Base-by-base conservation (phyloP, 2,113 vertebrate genomes). In the Cervus canadensis region DNA sequence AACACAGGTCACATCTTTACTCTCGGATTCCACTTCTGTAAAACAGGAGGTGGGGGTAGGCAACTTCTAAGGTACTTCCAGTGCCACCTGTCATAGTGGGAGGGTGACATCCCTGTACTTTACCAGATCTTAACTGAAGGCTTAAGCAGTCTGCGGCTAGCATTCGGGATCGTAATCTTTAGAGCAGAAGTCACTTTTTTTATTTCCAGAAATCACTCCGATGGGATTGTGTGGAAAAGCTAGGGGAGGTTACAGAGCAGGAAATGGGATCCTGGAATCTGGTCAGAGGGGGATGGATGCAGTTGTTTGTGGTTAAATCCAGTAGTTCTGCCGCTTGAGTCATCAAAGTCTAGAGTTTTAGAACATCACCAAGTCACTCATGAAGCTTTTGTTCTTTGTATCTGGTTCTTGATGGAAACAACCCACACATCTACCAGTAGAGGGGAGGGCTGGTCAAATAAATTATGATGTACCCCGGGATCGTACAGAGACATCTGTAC, bases 191-290 rank as follows among this genome's bases (percentile, higher is more conserved):
- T 96, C 60, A 28, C n/a, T 84, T 79, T 79, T 79, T 94, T 71
- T 56, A 81, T 93, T 93, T 96, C n/a, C 50, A 84, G 25, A 30
- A 64, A 81, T 56, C 12, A 11, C 87, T 84, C 17, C 30, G 43
- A 62, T 85, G 23, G 57, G 9, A 59, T 40, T 30, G 26, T 85
- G 33, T 0, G 9, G 81, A 81, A 93, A 88, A 28, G 26, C n/a
- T 56, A n/a, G 11, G 74, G 15, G 52, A 87, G 33, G 33, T 87
- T 56, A 30, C 15, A 57, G 48, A 25, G 7, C 83, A 89, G 60
- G 87, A 91, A 86, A n/a, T 52, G 28, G 33, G 50, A 43, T 17
- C 33, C 48, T 7, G 6, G 40, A 43, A 40, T 76, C 71, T 2
- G 30, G 57, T 21, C 0, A 1, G 36, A 15, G 59, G 25, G 3